Conservation (phyloP, 2,113 vertebrate genomes). For the Eulemur macaco region DNA sequence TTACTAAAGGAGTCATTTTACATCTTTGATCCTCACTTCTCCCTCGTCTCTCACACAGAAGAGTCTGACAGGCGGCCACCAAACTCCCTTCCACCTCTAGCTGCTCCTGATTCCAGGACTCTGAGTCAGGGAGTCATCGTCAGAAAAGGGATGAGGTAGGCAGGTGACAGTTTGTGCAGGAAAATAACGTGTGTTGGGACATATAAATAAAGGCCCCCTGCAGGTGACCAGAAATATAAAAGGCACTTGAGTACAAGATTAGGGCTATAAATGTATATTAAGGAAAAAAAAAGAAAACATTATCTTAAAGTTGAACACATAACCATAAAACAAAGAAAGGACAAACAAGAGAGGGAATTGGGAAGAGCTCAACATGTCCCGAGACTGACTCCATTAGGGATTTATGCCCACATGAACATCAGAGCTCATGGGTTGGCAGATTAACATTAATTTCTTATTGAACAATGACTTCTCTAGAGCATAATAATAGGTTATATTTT, state of each 20-base stretch:
- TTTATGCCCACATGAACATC: too few species aligned
- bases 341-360: background rate
- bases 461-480: background rate
- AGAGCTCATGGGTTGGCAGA: accelerated
- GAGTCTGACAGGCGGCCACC: background rate
- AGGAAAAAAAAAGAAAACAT: background rate
- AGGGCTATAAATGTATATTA: background rate
- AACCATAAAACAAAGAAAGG: background rate
- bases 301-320: background rate
- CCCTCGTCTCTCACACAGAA: background rate
- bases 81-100: background rate
- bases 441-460: background rate
- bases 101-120: background rate
- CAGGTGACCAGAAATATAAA: background rate
- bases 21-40: background rate
- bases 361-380: accelerated
- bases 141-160: background rate
- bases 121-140: background rate
- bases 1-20: background rate
- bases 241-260: background rate
- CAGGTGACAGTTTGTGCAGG: background rate
- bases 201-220: background rate
- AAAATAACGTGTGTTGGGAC: background rate
- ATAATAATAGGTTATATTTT: background rate
- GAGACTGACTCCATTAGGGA: background rate